Evolutionary conservation across 2,888 invertebrate genomes (phyloP).

Genomic region (Drosophila phalerata): DNA sequence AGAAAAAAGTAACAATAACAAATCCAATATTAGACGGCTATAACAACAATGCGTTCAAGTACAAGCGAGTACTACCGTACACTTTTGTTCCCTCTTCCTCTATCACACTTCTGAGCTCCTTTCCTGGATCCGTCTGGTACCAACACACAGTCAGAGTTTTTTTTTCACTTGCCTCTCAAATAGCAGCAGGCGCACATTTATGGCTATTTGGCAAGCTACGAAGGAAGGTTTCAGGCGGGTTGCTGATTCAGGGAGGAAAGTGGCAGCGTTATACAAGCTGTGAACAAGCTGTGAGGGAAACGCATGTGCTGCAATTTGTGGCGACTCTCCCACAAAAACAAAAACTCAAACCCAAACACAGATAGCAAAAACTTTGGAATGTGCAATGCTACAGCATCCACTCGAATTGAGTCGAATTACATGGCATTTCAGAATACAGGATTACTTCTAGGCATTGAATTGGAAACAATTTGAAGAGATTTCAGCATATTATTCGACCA

Average conservation of each 20-base stretch:
- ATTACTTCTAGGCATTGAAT: slow-evolving; percentile 58
- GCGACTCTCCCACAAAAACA: background rate
- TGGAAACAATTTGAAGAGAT: slow-evolving; percentile 58
- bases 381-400: slow-evolving; percentile 48
- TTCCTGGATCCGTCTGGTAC: slow-evolving; percentile 3
- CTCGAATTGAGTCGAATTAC: slow-evolving; percentile 61
- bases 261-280: slow-evolving; percentile 43
- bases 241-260: slow-evolving; percentile 1
- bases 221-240: background rate
- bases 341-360: slow-evolving; percentile 9
- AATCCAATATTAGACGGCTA: slow-evolving; percentile 76
- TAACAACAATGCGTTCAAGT: slow-evolving; percentile 70
- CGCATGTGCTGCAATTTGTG: slow-evolving; percentile 59
- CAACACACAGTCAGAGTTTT: slow-evolving; percentile 13
- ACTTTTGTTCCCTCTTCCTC: background rate
- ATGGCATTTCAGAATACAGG: slow-evolving; percentile 47
- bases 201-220: slow-evolving; percentile 54
- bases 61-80: slow-evolving; percentile 24
- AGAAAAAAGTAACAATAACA: slow-evolving; percentile 74
- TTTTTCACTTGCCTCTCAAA: slow-evolving; percentile 12
- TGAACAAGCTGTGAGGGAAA: slow-evolving; percentile 44
- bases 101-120: background rate
- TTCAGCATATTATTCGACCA: slow-evolving; percentile 30
- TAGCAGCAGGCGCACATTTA: slow-evolving; percentile 67
- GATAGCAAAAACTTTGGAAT: slow-evolving; percentile 52